Conservation (phyloP, 2,113 vertebrate species). For the Zonotrichia leucophrys region DNA sequence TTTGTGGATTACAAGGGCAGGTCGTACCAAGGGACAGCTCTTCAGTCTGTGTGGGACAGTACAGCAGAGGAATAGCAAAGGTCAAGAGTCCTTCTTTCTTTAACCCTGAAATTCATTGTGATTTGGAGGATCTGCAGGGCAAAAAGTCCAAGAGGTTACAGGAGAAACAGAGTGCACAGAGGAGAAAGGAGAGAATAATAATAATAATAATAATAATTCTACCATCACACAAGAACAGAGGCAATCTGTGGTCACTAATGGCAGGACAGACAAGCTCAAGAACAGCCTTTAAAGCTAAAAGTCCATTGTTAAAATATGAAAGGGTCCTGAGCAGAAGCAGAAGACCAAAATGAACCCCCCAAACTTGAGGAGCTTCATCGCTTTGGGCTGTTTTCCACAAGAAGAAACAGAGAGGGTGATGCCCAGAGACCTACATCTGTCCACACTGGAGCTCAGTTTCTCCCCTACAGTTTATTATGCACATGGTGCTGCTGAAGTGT, state of each 20-base stretch:
- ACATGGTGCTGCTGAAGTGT: background rate
- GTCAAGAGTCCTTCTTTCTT: background rate
- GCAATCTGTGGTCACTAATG: background rate
- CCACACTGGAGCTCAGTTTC: background rate
- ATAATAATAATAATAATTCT: background rate
- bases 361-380: background rate
- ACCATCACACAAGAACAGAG: background rate
- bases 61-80: background rate
- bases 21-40: background rate
- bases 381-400: background rate
- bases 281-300: background rate
- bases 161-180: background rate
- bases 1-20: background rate
- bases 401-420: background rate
- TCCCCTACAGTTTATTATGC: background rate
- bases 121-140: background rate
- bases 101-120: background rate
- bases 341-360: background rate
- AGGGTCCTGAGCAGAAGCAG: background rate
- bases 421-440: background rate
- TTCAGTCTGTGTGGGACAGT: background rate
- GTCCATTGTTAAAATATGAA: background rate
- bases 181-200: background rate
- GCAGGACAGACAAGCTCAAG: background rate
- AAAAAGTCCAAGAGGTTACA: background rate